phyloP scores from a whole-genome alignment of 2,797 vertebrate species.

The Arctocebus calabarensis region DNA sequence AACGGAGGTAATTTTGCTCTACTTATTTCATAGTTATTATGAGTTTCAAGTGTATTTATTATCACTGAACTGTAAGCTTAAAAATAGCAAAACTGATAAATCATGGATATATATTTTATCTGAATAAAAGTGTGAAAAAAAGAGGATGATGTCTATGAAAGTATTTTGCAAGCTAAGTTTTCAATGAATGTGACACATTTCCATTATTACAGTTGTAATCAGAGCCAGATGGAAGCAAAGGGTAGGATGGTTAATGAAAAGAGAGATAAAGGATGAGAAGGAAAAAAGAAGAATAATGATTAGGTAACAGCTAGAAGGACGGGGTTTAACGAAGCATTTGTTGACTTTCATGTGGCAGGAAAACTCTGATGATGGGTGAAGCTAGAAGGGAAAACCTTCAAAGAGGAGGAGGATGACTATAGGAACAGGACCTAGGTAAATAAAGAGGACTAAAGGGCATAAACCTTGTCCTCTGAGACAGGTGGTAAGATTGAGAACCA shows the following conservation, averaged over 20 bases:
- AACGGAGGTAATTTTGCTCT: neutral
- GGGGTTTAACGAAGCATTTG: neutral
- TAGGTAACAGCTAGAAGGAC: neutral
- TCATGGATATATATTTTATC: too few species aligned
- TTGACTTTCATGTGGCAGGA: neutral
- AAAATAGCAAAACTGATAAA: too few species aligned
- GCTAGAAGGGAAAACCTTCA: neutral
- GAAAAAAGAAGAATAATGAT: neutral
- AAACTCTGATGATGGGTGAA: neutral
- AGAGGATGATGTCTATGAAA: neutral
- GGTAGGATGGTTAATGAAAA: neutral
- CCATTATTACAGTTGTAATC: neutral
- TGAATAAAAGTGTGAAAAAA: neutral
- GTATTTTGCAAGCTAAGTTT: neutral
- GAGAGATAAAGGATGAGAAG: neutral
- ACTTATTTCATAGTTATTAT: constrained; percentile 15
- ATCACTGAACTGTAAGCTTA: too few species aligned
- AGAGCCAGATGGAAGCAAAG: neutral
- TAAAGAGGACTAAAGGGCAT: neutral
- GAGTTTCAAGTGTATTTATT: neutral
- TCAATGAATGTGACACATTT: neutral
- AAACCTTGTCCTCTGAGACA: neutral
- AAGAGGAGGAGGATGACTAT: neutral
- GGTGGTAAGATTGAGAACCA: neutral
- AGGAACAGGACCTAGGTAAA: neutral